Evolutionary conservation across 1,140 invertebrate species (phyloP).

Genomic region (Latrodectus geometricus): DNA sequence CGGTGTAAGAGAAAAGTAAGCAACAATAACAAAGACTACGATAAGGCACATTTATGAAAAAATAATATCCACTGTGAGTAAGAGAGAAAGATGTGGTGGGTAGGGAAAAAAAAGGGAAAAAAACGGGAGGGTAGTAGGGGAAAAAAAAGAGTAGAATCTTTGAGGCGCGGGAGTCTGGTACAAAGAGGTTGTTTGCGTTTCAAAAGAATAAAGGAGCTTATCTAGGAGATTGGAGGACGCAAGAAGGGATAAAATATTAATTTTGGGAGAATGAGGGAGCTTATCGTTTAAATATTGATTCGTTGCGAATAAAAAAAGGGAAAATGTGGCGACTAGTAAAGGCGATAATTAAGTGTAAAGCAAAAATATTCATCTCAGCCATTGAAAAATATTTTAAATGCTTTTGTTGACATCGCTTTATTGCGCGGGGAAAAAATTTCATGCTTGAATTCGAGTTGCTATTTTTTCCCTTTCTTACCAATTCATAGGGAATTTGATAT

Average conservation of each 20-base stretch:
- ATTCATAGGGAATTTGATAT: too few species aligned
- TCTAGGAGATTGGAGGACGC: constrained; percentile 57
- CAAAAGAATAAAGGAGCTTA: constrained; percentile 61
- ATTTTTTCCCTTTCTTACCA: too few species aligned
- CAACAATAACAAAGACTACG: constrained; percentile 60
- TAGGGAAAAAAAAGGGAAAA: constrained; percentile 29
- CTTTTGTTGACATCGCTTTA: constrained; percentile 43
- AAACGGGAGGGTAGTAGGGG: not conserved
- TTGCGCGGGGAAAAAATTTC: too few species aligned
- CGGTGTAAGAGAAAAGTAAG: constrained; percentile 43
- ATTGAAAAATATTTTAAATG: constrained; percentile 52
- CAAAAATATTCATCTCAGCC: constrained; percentile 54
- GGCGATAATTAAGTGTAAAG: constrained; percentile 60
- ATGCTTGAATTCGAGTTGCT: too few species aligned
- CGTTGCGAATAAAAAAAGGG: constrained; percentile 20
- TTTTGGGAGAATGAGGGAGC: constrained; percentile 60
- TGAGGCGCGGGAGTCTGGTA: constrained; percentile 46
- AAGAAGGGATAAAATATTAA: constrained; percentile 62
- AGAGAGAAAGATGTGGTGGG: constrained; percentile 21
- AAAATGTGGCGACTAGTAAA: constrained; percentile 11
- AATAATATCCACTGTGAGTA: constrained; percentile 41
- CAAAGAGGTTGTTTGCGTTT: constrained; percentile 61
- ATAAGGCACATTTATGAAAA: constrained; percentile 62
- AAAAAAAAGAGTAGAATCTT: constrained; percentile 24
- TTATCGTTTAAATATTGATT: constrained; percentile 63